phyloP scores from a whole-genome alignment of 2,797 vertebrate genomes.

The Periparus ater region DNA sequence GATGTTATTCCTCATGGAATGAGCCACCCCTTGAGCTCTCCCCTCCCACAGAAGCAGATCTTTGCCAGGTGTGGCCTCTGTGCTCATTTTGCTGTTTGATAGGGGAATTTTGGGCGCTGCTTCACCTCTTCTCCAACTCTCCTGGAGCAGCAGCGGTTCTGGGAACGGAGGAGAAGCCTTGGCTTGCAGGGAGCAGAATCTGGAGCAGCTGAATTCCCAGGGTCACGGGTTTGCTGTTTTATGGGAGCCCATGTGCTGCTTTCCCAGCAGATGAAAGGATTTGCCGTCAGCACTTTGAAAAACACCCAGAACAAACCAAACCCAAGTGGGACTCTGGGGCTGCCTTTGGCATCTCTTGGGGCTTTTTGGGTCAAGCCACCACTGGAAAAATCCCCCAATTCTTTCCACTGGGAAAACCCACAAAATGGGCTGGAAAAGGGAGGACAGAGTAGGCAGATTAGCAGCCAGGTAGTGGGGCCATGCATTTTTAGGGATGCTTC shows the following conservation, averaged over 20 bases:
- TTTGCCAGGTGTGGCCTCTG: background rate
- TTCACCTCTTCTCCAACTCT: background rate
- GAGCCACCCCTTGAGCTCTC: background rate
- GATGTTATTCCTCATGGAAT: background rate
- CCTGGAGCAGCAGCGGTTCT: background rate
- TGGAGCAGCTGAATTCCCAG: background rate
- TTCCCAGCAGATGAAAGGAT: constrained; percentile 58
- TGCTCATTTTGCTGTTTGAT: background rate
- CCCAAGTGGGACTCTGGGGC: background rate
- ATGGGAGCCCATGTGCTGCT: background rate
- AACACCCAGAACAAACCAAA: background rate
- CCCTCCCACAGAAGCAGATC: background rate
- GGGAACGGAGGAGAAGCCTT: background rate
- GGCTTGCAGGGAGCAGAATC: background rate
- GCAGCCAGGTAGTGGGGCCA: background rate
- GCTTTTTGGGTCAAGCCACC: background rate
- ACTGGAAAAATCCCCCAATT: background rate
- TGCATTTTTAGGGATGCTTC: background rate
- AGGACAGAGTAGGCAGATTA: background rate
- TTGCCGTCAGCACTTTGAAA: background rate
- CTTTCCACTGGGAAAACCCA: background rate
- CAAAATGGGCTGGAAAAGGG: background rate
- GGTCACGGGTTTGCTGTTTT: constrained; percentile 9
- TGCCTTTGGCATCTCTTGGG: background rate
- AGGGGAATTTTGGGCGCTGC: background rate